A percentile compares a stretch with the other conserved stretches of the same genome.
Conservation (phyloP, 2,888 invertebrate species). For the Mythimna pallens region DNA sequence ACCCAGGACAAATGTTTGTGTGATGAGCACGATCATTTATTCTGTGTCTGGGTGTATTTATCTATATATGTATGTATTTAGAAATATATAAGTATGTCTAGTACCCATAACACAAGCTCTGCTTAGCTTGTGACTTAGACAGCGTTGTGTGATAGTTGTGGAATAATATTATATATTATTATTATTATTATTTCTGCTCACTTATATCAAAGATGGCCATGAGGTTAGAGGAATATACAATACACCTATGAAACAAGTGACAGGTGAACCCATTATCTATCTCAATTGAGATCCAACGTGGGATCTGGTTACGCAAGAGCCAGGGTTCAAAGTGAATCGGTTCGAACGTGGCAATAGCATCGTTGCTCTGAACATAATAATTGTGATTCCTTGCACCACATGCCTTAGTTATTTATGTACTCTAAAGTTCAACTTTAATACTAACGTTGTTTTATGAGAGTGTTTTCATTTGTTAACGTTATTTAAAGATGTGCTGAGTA, state of each 20-base stretch:
- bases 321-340: conserved; percentile 61
- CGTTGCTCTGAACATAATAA: conserved; percentile 58
- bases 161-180: too few species aligned
- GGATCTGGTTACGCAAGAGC: conserved; percentile 47
- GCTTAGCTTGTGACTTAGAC: too few species aligned
- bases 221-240: too few species aligned
- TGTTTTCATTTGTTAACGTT: conserved; percentile 44
- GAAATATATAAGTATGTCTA: too few species aligned
- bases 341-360: conserved; percentile 54
- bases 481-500: background rate
- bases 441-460: conserved; percentile 44
- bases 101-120: too few species aligned
- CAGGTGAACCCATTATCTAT: conserved; percentile 9
- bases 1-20: too few species aligned
- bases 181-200: too few species aligned
- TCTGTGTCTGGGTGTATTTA: too few species aligned
- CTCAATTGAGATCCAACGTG: conserved; percentile 48
- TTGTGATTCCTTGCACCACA: conserved; percentile 62
- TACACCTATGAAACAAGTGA: conserved; percentile 6
- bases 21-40: too few species aligned
- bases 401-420: conserved; percentile 64
- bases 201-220: background rate
- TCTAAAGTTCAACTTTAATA: conserved; percentile 67
- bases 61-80: too few species aligned
- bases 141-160: too few species aligned